Conservation (phyloP, 2,113 vertebrate species). For the human region GRCh38 chr22:16649001-16649500, state of each 20-base stretch:
- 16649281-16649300: neutral
- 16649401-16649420: neutral
- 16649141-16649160: neutral
- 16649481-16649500: neutral
- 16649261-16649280: neutral
- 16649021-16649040: fast-evolving
- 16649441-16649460: neutral
- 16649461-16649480: neutral
- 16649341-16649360: neutral
- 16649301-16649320: neutral
- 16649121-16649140: neutral
- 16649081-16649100: neutral
- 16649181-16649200: neutral
- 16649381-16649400: neutral
- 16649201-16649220: fast-evolving
- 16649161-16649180: neutral
- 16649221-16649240: neutral
- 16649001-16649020: fast-evolving
- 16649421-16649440: neutral
- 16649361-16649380: neutral
- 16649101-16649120: neutral
- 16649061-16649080: neutral
- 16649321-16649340: neutral
- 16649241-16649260: neutral
- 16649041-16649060: fast-evolving